Evolutionary conservation across 2,113 vertebrate genomes (phyloP).

Genomic region (Dendrocopos noguchii): DNA sequence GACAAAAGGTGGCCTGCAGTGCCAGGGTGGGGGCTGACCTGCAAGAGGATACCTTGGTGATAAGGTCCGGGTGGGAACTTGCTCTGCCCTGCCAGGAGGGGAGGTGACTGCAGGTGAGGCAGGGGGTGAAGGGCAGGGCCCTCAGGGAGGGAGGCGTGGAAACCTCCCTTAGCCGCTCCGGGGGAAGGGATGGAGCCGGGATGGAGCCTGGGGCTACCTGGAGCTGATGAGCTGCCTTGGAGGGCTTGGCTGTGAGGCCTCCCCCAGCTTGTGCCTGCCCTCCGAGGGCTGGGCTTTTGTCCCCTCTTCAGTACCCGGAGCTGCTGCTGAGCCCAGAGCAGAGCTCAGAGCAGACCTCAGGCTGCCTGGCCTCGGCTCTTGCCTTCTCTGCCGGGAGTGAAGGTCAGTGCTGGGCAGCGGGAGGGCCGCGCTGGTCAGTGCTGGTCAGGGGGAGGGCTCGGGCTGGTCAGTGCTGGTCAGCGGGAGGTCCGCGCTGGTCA

Average conservation of each 20-base stretch:
- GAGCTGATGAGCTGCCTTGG: no score
- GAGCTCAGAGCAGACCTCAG: not conserved
- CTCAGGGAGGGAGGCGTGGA: not conserved
- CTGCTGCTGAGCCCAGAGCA: not conserved
- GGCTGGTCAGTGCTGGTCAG: no score
- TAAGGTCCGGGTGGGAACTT: not conserved
- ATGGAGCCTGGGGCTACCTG: no score
- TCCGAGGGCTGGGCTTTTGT: not conserved
- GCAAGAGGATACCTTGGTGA: no score
- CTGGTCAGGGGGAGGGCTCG: no score
- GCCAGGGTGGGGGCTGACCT: not conserved
- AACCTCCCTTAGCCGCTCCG: not conserved
- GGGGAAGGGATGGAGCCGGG: rapidly evolving
- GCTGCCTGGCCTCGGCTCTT: not conserved
- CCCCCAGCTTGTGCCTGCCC: not conserved
- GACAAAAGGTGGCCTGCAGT: not conserved
- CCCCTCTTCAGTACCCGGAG: not conserved
- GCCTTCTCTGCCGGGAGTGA: not conserved
- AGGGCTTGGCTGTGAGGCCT: not conserved
- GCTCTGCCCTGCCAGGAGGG: not conserved
- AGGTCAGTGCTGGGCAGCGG: no score
- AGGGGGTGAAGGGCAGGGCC: not conserved
- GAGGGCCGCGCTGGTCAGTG: no score
- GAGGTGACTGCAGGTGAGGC: rapidly evolving
- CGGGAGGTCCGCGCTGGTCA: no score